phyloP scores from a whole-genome alignment of 1,140 invertebrate species.

The Caenorhabditis briggsae region DNA sequence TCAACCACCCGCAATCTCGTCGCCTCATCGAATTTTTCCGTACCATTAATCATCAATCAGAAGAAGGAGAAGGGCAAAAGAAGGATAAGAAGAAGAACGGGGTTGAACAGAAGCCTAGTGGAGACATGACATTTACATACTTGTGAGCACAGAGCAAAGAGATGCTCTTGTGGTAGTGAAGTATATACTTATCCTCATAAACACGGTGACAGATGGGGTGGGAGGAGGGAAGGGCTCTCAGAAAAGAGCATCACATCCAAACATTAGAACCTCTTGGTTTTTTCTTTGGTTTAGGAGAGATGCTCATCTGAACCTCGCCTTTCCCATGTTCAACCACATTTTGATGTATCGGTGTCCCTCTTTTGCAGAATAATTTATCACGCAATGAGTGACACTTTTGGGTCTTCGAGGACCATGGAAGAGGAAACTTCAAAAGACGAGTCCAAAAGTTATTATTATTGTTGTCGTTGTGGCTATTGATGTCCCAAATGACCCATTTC shows the following conservation, averaged over 20 bases:
- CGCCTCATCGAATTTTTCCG: conserved; percentile 40
- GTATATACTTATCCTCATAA: conserved; percentile 56
- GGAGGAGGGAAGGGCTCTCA: not conserved
- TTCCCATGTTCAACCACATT: not conserved
- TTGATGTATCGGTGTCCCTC: conserved; percentile 19
- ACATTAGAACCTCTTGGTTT: not conserved
- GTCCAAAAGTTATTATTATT: conserved; percentile 40
- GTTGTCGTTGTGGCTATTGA: not conserved
- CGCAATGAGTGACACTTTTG: conserved; percentile 45
- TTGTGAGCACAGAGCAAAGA: not conserved
- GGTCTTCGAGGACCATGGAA: not conserved
- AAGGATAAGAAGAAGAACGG: not conserved
- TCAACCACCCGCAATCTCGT: conserved; percentile 14
- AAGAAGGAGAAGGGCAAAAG: not conserved
- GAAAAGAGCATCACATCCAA: not conserved
- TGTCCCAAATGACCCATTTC: conserved; percentile 37
- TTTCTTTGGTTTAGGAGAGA: not conserved
- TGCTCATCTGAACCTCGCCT: not conserved
- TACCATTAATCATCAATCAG: conserved; percentile 55
- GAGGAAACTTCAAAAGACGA: conserved; percentile 14
- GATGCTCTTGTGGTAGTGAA: conserved; percentile 33
- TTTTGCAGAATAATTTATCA: conserved; percentile 34
- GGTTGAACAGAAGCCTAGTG: not conserved
- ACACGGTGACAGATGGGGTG: conserved; percentile 43
- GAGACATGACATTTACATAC: conserved; percentile 51